Evolutionary conservation across 2,113 vertebrate genomes (phyloP).

Genomic region (Gasterosteus aculeatus): DNA sequence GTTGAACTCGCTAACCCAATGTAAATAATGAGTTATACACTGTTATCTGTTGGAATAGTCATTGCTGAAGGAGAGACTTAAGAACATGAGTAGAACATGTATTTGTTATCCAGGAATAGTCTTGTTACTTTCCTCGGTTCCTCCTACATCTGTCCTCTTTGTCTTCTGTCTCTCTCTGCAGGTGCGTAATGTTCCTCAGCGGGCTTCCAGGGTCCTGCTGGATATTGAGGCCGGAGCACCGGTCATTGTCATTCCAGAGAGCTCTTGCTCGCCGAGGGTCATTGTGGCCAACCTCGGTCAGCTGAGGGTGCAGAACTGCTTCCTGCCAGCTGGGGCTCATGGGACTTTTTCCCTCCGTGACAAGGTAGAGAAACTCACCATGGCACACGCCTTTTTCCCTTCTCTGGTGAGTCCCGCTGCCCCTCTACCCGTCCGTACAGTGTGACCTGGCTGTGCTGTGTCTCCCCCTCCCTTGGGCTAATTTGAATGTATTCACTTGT

Average conservation of each 20-base stretch:
- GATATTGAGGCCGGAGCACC: slow-evolving; percentile 96
- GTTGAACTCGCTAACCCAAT: too few relatives aligned
- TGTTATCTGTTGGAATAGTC: not conserved
- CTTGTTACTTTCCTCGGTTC: not conserved
- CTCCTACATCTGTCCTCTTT: not conserved
- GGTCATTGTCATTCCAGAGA: slow-evolving; percentile 95
- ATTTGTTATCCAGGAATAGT: not conserved
- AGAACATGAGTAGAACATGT: not conserved
- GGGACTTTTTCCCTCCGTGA: slow-evolving; percentile 92
- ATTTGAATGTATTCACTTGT: slow-evolving; percentile 27
- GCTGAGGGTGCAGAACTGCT: slow-evolving; percentile 91
- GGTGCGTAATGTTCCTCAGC: slow-evolving; percentile 92
- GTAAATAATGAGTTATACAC: too few relatives aligned
- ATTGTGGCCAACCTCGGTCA: slow-evolving; percentile 97
- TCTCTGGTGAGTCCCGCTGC: slow-evolving; percentile 80
- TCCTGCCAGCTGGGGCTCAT: slow-evolving; percentile 85
- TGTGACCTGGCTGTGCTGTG: not conserved
- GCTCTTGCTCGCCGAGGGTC: slow-evolving; percentile 88
- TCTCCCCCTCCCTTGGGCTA: not conserved
- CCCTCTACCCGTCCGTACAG: not conserved
- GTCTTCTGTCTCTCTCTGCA: slow-evolving; percentile 51
- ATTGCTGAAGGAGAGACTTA: too few relatives aligned
- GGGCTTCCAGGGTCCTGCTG: slow-evolving; percentile 88
- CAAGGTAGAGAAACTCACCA: slow-evolving; percentile 91
- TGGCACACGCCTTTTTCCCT: slow-evolving; percentile 78